Base-by-base conservation (phyloP, 2,113 vertebrate genomes). In the Otis tarda region DNA sequence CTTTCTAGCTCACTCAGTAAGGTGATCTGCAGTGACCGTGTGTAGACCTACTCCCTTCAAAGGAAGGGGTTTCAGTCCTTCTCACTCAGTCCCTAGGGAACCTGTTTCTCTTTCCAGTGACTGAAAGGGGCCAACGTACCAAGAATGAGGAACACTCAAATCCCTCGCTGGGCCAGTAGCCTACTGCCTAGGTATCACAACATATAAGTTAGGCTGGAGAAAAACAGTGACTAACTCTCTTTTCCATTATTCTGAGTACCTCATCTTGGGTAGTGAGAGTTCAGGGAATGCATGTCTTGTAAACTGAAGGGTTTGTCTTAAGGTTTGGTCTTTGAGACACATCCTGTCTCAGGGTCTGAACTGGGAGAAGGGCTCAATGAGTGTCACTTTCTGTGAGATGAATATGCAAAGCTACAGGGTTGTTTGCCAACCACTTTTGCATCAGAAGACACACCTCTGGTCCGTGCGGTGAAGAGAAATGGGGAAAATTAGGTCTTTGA, bases 151-250 rank as follows among this genome's bases (percentile, higher is more conserved):
- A 7, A 24, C 13, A 13, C 17, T 43, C 31, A 84, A 67, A 59
- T 3, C 5, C 23, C 11, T 70, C 37, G 8, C 31, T 75, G 28
- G 22, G 13, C 17, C 37, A 37, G 25, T 50, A 85, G 14, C 21
- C 30, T 33, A 5, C 18, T 16, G 21, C 23, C 78, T 57, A 70
- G 7, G 23, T 50, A 59, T 8, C 20, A 30, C 0, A 0, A 33
- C 4, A 7, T 35, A 28, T 23, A 41, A 83, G 8, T 65, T 55
- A 71, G n/a, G 6, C 6, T 10, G 39, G 31, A 31, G 19, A 74
- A 80, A 80, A 74, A 7, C 12, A 47, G 21, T 13, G 25, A 73
- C 11, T 53, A 33, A 61, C 12, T 2, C 9, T 82, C 39, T 76
- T 47, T 89, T 76, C 50, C 5, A 8, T 52, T 74, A 35, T 79